These are phyloP conservation scores for Callyntrura guangdongensis DNA, from an alignment of 2,888 invertebrate genomes.

Conservation along the genomic window DNA sequence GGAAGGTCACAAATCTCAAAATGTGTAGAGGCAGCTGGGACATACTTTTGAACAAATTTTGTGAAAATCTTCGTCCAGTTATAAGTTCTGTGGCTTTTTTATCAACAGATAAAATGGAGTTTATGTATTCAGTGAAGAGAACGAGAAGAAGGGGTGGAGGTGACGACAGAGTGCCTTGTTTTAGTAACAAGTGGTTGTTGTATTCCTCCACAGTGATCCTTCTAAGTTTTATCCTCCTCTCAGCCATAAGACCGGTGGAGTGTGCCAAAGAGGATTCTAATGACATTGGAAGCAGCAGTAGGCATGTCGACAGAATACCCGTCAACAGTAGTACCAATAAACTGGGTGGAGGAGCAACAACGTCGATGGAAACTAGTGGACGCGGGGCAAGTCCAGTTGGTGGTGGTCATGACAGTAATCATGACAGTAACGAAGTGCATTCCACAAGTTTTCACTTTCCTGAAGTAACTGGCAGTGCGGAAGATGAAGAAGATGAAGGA, in stretches of 20 bases:
- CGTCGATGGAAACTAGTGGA: conserved; percentile 35
- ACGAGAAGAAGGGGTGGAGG: conserved; percentile 7
- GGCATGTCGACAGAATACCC: conserved; percentile 66
- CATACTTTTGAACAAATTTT: neutral
- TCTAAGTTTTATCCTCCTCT: conserved; percentile 72
- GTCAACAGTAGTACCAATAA: too few relatives aligned
- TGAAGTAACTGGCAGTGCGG: conserved; percentile 39
- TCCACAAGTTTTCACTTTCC: conserved; percentile 70
- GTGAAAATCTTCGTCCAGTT: conserved; percentile 27
- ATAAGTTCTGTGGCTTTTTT: neutral
- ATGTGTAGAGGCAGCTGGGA: neutral
- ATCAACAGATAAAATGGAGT: neutral
- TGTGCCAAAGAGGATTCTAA: conserved; percentile 64
- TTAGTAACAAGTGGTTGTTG: conserved; percentile 75
- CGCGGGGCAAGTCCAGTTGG: neutral
- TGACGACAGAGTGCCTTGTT: neutral
- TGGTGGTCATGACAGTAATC: conserved; percentile 20
- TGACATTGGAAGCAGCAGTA: conserved; percentile 43
- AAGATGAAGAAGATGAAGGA: conserved; percentile 77
- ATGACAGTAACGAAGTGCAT: conserved; percentile 79
- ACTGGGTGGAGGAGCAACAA: neutral
- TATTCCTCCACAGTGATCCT: conserved; percentile 75
- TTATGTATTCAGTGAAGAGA: conserved; percentile 35
- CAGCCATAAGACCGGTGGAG: conserved; percentile 55
- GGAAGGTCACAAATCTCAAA: neutral